phyloP scores from a whole-genome alignment of 2,113 vertebrate genomes.

The Eolophus roseicapilla region DNA sequence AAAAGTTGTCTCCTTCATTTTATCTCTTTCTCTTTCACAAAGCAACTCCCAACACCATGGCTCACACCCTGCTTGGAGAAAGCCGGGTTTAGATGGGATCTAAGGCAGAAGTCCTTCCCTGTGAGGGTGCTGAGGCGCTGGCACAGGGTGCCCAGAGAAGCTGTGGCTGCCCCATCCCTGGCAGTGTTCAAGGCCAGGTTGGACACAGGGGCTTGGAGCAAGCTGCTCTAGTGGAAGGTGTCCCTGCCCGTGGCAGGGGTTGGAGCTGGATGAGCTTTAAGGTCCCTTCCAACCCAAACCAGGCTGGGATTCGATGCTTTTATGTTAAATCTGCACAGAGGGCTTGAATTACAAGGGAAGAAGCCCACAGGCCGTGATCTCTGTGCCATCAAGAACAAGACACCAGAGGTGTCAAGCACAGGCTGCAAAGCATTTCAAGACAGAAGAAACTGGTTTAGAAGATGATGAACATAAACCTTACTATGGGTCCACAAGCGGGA shows the following conservation, averaged over 20 bases:
- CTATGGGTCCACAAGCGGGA: background rate
- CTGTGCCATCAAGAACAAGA: background rate
- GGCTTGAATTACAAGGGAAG: background rate
- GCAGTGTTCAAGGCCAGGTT: too few species aligned
- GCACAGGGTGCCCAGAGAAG: background rate
- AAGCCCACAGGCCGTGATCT: rapidly evolving
- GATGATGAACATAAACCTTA: background rate
- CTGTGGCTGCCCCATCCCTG: background rate
- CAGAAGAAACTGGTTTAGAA: rapidly evolving
- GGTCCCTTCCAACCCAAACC: background rate
- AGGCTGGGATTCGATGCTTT: background rate
- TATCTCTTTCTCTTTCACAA: background rate
- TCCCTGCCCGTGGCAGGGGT: background rate
- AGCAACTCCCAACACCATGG: rapidly evolving
- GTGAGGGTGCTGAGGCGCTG: background rate
- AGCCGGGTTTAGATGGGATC: background rate
- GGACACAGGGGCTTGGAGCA: too few species aligned
- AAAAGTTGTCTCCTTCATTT: background rate
- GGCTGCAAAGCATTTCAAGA: background rate
- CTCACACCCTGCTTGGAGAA: rapidly evolving
- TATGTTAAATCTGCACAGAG: rapidly evolving
- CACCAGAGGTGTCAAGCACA: background rate
- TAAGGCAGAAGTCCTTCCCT: background rate
- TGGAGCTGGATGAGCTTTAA: background rate
- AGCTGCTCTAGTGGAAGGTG: background rate